Conservation (phyloP, 2,888 invertebrate genomes). For the Oscheius sp. region DNA sequence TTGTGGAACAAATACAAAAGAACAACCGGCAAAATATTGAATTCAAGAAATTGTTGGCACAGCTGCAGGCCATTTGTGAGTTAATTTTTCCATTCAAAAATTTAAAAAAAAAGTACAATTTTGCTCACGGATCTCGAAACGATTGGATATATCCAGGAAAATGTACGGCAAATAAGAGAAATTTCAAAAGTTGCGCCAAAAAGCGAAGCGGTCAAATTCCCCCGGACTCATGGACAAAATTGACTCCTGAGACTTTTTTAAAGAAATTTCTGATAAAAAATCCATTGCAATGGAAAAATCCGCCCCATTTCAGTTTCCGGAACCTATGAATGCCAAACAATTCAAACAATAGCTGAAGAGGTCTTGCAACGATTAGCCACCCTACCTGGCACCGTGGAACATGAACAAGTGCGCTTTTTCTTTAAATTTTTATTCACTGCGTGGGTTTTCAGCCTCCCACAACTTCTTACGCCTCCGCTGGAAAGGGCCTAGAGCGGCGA, state of each 20-base stretch:
- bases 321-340: conserved; percentile 1
- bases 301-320: background rate
- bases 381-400: background rate
- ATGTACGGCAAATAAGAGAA: no score
- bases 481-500: conserved; percentile 43
- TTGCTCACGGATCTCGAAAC: background rate
- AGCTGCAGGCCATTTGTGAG: conserved; percentile 28
- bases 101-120: no score
- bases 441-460: conserved; percentile 11
- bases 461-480: conserved; percentile 10
- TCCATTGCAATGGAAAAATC: no score
- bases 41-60: background rate
- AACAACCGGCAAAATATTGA: background rate
- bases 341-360: background rate
- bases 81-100: background rate
- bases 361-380: background rate
- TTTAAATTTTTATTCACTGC: background rate
- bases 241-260: no score
- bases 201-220: no score
- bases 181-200: no score
- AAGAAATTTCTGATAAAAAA: background rate
- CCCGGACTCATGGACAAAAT: no score
- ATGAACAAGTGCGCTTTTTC: conserved; percentile 4
- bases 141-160: no score
- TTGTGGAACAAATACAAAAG: conserved; percentile 14